phyloP scores from a whole-genome alignment of 2,797 vertebrate genomes.

The Cirrhinus molitorella region DNA sequence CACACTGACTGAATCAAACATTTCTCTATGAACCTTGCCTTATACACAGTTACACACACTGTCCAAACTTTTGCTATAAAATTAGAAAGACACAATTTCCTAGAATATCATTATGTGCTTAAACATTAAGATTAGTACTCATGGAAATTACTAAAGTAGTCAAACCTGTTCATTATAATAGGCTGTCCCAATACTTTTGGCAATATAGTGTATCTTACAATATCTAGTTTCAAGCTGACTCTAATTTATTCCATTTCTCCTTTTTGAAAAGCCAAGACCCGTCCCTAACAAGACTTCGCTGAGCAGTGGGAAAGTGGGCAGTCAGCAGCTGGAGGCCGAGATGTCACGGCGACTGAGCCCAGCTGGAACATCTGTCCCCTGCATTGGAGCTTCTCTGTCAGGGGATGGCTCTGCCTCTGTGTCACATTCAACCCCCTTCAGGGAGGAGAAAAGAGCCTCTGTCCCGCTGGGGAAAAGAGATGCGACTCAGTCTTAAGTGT shows the following conservation, averaged over 20 bases:
- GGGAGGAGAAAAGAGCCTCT: constrained; percentile 47
- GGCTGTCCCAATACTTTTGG: too few relatives aligned
- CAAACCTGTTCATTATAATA: too few relatives aligned
- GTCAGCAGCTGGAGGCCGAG: constrained; percentile 47
- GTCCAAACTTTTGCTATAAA: too few relatives aligned
- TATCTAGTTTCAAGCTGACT: constrained; percentile 5
- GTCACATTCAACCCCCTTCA: constrained; percentile 29
- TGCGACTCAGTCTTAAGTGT: constrained; percentile 4
- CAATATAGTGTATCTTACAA: neutral
- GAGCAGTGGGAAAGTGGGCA: constrained; percentile 18
- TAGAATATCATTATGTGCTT: too few relatives aligned
- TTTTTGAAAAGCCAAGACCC: constrained; percentile 11
- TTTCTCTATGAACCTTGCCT: too few relatives aligned
- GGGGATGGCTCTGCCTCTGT: constrained; percentile 36
- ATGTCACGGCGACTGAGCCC: constrained; percentile 42
- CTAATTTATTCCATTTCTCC: constrained; percentile 1
- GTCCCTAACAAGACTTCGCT: constrained; percentile 15
- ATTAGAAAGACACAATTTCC: too few relatives aligned
- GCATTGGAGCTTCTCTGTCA: constrained; percentile 32
- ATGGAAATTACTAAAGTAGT: too few relatives aligned
- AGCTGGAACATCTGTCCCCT: constrained; percentile 50
- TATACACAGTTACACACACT: too few relatives aligned
- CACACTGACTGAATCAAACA: too few relatives aligned
- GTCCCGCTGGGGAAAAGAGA: constrained; percentile 26
- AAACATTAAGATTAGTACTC: too few relatives aligned